Base-by-base conservation (phyloP, 2,888 invertebrate genomes). In the Ypsolopha scabrella region DNA sequence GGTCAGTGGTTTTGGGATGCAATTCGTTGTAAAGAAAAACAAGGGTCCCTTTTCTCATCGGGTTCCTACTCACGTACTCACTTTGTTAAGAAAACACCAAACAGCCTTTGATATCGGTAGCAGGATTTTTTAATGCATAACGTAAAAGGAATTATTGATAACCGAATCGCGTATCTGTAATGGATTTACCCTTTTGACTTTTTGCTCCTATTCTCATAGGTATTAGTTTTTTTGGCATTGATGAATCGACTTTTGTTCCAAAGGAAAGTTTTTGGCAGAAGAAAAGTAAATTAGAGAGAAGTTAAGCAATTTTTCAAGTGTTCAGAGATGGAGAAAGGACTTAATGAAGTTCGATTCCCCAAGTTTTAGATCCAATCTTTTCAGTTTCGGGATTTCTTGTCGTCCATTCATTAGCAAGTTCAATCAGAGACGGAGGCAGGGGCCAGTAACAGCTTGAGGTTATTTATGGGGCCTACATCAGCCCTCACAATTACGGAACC, bases 341-440 rank as follows among this genome's bases (percentile, higher is more conserved):
- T 59, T 54, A 63, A 61, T 55, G 62, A 65, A 45, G 14, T 45
- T 45, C 24, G 45, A 45, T 34, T 45, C 45, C 14, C 24, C 4
- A 14, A 43, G 13, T 7, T 43, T 14, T 24, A 9, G 11, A 43
- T 57, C 54, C 64, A 58, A 62, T 68, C 64, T 68, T 70, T 76
- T 72, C 79, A 80, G 81, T 81, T 77, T 77, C 68, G 72, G 72
- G 70, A 77, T 80, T 80, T 77, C 79, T 81, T 82, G 80, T 82
- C 75, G 80, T 77, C 76, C 82, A 74, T 82, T 85, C 82, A 86
- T 86, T 86, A 86, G 79, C 81, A 80, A 83, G 83, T 85, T 86
- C 86, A 85, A 86, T 83, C 85, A 85, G 80, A 72, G 72, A 72
- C 51, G 38, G 24, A 50, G 43, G 48, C 44, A 37, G 50, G 53